Evolutionary conservation across 1,140 invertebrate species (phyloP).

Genomic region (Achroia grisella): DNA sequence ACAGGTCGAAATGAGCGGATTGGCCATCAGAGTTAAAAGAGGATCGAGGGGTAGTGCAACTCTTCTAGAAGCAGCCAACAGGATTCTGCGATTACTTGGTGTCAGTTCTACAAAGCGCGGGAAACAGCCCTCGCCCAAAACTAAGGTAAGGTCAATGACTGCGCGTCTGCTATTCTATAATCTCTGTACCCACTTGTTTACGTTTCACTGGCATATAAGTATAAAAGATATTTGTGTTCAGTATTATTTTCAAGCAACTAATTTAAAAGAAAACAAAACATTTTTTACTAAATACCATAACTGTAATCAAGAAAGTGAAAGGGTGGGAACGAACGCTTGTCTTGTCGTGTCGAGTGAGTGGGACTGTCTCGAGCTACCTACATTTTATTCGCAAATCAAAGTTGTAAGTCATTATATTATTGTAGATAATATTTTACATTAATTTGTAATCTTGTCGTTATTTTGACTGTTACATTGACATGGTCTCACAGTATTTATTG

Average conservation of each 20-base stretch:
- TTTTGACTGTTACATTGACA: too few species aligned
- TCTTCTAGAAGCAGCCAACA: slow-evolving; percentile 71
- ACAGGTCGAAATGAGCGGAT: slow-evolving; percentile 70
- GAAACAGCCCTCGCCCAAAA: slow-evolving; percentile 67
- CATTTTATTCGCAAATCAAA: too few species aligned
- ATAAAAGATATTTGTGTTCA: slow-evolving; percentile 1
- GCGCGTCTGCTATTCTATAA: slow-evolving; percentile 14
- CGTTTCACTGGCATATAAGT: slow-evolving; percentile 2
- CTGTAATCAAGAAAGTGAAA: slow-evolving; percentile 7
- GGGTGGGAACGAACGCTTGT: background rate
- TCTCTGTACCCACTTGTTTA: slow-evolving; percentile 11
- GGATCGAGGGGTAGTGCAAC: slow-evolving; percentile 72
- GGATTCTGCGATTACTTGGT: slow-evolving; percentile 69
- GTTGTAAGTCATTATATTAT: too few species aligned
- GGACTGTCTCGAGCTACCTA: background rate
- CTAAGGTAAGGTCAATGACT: slow-evolving; percentile 65
- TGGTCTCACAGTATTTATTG: too few species aligned
- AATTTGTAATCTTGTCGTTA: too few species aligned
- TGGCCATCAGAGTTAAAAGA: slow-evolving; percentile 71
- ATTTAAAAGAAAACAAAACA: background rate
- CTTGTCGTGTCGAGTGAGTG: slow-evolving; percentile 2
- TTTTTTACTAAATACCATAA: slow-evolving; percentile 1
- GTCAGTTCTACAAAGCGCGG: slow-evolving; percentile 69
- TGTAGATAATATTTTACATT: too few species aligned
- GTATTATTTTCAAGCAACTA: background rate